Evolutionary conservation across 2,888 invertebrate genomes (phyloP), one percentile per base, ranked within the genome.

Genomic region (Thumatha senex): DNA sequence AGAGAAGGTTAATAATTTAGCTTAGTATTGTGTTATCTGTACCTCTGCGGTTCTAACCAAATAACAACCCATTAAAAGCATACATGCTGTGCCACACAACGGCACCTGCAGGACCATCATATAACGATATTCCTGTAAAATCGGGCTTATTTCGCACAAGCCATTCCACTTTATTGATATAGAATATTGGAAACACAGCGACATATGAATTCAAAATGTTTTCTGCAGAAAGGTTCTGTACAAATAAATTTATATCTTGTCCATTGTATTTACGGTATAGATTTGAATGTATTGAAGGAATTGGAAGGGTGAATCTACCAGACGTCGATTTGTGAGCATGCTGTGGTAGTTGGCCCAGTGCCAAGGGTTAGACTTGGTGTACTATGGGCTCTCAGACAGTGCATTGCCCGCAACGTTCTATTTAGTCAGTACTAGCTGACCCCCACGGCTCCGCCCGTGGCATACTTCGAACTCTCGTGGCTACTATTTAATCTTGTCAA

Each of bases 381-480:
- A 77, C 74, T 71, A 69, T 69, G 51, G 70, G 67, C 69, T 69
- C 70, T 67, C 67, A 74, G 76, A 76, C 52, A 52, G 63, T 58
- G 60, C 58, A 63, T 52, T 46, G 50, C 70, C 78, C 76, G 72
- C 84, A 80, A 73, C 78, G 82, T 78, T 88, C 86, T 89, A 86
- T 87, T 84, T 87, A 86, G 86, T 84, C 86, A 82, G 78, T 84
- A 87, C 84, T 83, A n/a, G n/a, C n/a, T n/a, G n/a, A n/a, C n/a
- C n/a, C n/a, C n/a, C n/a, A n/a, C n/a, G n/a, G n/a, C n/a, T n/a
- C n/a, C n/a, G n/a, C n/a, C n/a, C n/a, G n/a, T n/a, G n/a, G n/a
- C n/a, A n/a, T n/a, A n/a, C n/a, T n/a, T n/a, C n/a, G n/a, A n/a
- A n/a, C n/a, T n/a, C n/a, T n/a, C n/a, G n/a, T n/a, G n/a, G n/a